These are phyloP conservation scores for Cuniculus paca DNA, from an alignment of 2,797 vertebrate genomes.

Conservation along the genomic window DNA sequence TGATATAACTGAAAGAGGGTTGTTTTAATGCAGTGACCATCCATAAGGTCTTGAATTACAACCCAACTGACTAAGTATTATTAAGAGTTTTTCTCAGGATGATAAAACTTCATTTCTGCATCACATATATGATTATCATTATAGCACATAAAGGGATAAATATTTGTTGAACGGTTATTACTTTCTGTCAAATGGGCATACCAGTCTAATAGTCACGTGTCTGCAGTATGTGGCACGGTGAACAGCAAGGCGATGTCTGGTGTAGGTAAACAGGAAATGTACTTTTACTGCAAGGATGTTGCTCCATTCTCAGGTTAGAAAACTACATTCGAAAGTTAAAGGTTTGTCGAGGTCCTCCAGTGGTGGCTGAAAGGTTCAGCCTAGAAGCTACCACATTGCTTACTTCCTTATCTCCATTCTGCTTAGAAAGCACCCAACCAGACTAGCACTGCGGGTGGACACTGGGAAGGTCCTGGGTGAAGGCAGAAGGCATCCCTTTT, in stretches of 20 bases:
- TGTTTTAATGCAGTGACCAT: rapidly evolving
- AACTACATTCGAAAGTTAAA: background rate
- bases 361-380: rapidly evolving
- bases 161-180: background rate
- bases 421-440: rapidly evolving
- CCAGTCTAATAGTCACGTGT: rapidly evolving
- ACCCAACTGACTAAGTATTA: background rate
- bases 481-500: rapidly evolving
- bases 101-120: too few species aligned
- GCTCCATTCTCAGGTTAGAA: background rate
- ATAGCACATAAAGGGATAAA: background rate
- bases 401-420: background rate
- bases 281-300: rapidly evolving
- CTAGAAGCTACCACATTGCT: too few species aligned
- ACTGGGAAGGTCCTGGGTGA: rapidly evolving
- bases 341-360: rapidly evolving
- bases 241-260: background rate
- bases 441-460: background rate
- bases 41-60: too few species aligned
- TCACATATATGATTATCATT: background rate
- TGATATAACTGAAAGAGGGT: background rate
- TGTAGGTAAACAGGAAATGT: background rate
- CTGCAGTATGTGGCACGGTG: rapidly evolving
- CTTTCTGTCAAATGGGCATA: background rate
- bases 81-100: background rate